A percentile compares a stretch with the other conserved stretches of the same genome.
These are phyloP conservation scores for Mycalesis mineus DNA, from an alignment of 2,888 invertebrate genomes.

Conservation along the genomic window DNA sequence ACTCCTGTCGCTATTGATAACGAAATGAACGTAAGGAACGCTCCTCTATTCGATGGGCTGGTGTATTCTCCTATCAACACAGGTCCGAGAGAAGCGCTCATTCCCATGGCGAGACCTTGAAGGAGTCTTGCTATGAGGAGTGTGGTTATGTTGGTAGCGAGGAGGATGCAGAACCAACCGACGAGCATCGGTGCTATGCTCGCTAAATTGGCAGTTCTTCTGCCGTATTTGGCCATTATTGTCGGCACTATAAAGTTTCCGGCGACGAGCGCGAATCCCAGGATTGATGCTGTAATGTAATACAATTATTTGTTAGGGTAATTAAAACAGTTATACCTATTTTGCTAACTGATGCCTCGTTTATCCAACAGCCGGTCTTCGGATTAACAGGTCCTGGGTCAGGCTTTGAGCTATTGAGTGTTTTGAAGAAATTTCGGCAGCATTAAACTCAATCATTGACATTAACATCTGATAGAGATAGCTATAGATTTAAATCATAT, in stretches of 20 bases:
- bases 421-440: too few species aligned
- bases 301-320: too few species aligned
- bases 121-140: constrained; percentile 52
- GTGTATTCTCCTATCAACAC: constrained; percentile 77
- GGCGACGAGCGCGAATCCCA: constrained; percentile 50
- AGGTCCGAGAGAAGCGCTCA: constrained; percentile 66
- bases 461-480: too few species aligned
- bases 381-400: too few species aligned
- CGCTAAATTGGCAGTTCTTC: constrained; percentile 67
- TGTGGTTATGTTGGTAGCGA: constrained; percentile 48
- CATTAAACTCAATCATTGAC: too few species aligned
- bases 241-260: constrained; percentile 54
- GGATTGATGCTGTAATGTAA: constrained; percentile 50
- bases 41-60: constrained; percentile 78
- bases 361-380: too few species aligned
- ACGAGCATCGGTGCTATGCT: constrained; percentile 62
- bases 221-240: constrained; percentile 75
- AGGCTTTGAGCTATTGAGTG: too few species aligned
- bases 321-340: too few species aligned
- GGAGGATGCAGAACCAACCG: constrained; percentile 75
- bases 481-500: too few species aligned
- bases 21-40: constrained; percentile 78
- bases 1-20: constrained; percentile 79
- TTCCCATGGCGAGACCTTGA: constrained; percentile 71
- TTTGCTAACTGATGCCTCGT: too few species aligned